Percentiles rank a stretch among this genome's conserved stretches.
These are phyloP conservation scores for Gobionotothen gibberifrons DNA, from an alignment of 2,797 vertebrate genomes.

Conservation along the genomic window DNA sequence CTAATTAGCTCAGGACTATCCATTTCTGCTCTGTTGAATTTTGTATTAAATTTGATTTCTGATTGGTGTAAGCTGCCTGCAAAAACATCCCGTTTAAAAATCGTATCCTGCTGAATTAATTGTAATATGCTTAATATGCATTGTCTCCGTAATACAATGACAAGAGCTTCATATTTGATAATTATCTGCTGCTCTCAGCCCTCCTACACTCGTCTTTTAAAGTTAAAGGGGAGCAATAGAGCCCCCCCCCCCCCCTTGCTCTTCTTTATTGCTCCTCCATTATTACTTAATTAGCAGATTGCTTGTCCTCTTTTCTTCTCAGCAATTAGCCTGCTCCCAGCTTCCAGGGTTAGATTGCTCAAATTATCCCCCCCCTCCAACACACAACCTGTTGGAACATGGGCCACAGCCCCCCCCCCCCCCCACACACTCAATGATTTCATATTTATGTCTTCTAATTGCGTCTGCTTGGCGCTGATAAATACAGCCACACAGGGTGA, in stretches of 20 bases:
- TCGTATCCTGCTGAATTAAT: constrained; percentile 6
- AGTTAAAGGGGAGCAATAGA: constrained; percentile 31
- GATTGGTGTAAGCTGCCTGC: not conserved
- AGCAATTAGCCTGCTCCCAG: constrained; percentile 72
- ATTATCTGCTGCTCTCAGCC: constrained; percentile 31
- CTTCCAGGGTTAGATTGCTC: constrained; percentile 70
- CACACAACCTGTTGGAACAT: constrained; percentile 50
- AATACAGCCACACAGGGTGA: constrained; percentile 67
- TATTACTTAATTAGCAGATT: constrained; percentile 76
- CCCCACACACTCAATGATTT: constrained; percentile 60
- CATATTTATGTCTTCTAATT: constrained; percentile 77
- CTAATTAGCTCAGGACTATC: constrained; percentile 44
- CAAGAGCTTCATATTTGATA: constrained; percentile 28
- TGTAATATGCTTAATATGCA: not conserved
- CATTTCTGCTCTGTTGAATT: constrained; percentile 36
- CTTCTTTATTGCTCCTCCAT: constrained; percentile 56
- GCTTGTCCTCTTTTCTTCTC: constrained; percentile 66
- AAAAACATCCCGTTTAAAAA: constrained; percentile 22
- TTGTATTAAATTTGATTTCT: constrained; percentile 37
- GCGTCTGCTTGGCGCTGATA: constrained; percentile 73
- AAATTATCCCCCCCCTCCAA: constrained; percentile 42
- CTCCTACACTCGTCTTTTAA: constrained; percentile 8
- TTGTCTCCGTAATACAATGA: constrained; percentile 25
- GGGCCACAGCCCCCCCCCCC: too few species aligned
- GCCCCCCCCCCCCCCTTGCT: constrained; percentile 44